Conservation (phyloP, 2,113 vertebrate species). For the Channa argus region DNA sequence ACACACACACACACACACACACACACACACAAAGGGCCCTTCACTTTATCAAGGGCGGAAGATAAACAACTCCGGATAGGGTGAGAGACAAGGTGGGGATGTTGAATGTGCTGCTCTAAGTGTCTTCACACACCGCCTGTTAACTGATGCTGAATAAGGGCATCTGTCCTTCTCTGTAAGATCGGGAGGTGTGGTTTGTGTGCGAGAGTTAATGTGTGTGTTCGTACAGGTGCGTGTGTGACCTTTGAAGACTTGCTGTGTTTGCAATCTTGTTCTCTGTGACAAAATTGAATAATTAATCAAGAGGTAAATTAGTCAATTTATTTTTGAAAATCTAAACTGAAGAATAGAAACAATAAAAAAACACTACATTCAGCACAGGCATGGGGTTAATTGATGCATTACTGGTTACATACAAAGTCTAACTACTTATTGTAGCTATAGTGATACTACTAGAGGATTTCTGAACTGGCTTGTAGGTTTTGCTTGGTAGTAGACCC, state of each 20-base stretch:
- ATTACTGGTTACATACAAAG: background rate
- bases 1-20: conserved; percentile 7
- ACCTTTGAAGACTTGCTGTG: conserved; percentile 71
- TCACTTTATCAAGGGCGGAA: conserved; percentile 75
- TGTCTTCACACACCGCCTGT: conserved; percentile 73
- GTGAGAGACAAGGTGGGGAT: conserved; percentile 73
- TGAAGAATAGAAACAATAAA: conserved; percentile 10
- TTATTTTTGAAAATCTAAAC: conserved; percentile 46
- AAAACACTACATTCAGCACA: background rate
- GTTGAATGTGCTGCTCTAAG: conserved; percentile 76
- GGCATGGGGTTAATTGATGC: too few species aligned
- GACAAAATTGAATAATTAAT: conserved; percentile 65
- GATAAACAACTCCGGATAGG: conserved; percentile 74
- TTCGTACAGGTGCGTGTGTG: conserved; percentile 14
- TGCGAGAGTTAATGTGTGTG: conserved; percentile 18
- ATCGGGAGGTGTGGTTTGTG: conserved; percentile 34
- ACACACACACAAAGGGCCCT: conserved; percentile 49
- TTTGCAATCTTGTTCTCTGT: conserved; percentile 64
- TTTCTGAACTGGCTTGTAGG: too few species aligned
- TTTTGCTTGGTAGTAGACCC: background rate
- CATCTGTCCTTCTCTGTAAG: conserved; percentile 71
- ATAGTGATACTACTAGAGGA: too few species aligned
- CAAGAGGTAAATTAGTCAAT: conserved; percentile 44
- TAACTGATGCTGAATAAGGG: conserved; percentile 78
- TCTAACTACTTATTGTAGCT: background rate